Evolutionary conservation across 1,140 invertebrate genomes (phyloP).

Genomic region (Muscidifurax raptorellus): DNA sequence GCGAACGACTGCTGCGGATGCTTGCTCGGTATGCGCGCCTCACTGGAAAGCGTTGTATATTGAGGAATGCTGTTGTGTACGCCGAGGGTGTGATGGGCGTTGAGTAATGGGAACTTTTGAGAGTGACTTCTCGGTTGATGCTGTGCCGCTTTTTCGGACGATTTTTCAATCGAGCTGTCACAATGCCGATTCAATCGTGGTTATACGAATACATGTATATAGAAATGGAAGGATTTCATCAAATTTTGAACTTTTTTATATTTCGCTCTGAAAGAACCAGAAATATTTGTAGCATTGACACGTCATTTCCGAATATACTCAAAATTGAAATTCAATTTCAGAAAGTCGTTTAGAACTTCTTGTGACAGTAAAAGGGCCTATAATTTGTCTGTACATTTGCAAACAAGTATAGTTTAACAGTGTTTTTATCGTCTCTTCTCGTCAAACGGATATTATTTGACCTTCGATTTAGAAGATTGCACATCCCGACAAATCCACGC

Average conservation of each 20-base stretch:
- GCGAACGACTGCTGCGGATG: neutral
- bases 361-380: too few species aligned
- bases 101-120: neutral
- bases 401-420: neutral
- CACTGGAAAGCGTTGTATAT: neutral
- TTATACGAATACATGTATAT: neutral
- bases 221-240: too few species aligned
- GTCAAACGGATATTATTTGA: too few species aligned
- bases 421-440: neutral
- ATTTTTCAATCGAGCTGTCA: neutral
- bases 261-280: too few species aligned
- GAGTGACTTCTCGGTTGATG: conserved; percentile 1
- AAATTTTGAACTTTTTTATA: too few species aligned
- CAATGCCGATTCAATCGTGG: neutral
- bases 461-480: too few species aligned
- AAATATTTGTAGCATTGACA: too few species aligned
- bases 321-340: too few species aligned
- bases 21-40: neutral
- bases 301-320: too few species aligned
- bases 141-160: neutral
- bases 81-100: neutral
- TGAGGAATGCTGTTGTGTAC: conserved; percentile 1
- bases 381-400: too few species aligned
- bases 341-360: too few species aligned
- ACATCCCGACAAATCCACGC: too few species aligned